A percentile compares a stretch with the other conserved stretches of the same genome.
Evolutionary conservation across 2,888 invertebrate genomes (phyloP).

Genomic region (Folsomia manolachei): DNA sequence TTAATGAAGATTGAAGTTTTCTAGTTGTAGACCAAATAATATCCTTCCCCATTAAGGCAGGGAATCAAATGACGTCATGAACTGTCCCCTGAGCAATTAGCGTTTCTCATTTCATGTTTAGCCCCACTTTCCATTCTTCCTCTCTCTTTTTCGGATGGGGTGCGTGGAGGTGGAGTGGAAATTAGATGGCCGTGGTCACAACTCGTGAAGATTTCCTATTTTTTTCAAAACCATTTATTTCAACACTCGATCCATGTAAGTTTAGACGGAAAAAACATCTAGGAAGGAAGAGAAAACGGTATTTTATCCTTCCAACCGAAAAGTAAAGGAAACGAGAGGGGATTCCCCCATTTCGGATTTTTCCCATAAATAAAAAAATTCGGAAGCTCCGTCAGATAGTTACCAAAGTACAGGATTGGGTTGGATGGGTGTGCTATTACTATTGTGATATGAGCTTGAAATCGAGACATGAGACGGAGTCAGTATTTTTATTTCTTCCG

Average conservation of each 20-base stretch:
- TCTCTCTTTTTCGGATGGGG: background rate
- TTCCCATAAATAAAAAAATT: constrained; percentile 22
- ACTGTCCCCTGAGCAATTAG: constrained; percentile 27
- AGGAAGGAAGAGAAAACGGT: background rate
- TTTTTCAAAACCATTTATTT: constrained; percentile 1
- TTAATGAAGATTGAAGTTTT: no score
- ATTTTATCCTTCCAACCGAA: background rate
- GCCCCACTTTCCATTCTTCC: constrained; percentile 11
- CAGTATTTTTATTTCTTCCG: background rate
- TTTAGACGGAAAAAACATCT: background rate
- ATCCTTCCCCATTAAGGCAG: background rate
- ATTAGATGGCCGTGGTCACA: background rate
- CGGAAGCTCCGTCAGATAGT: background rate
- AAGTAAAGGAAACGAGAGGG: constrained; percentile 7
- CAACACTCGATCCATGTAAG: background rate
- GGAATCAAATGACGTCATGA: constrained; percentile 17
- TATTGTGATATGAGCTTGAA: background rate
- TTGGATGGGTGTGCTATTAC: no score
- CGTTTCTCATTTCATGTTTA: constrained; percentile 28
- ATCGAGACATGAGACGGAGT: background rate
- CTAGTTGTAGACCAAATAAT: no score
- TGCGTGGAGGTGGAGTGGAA: background rate
- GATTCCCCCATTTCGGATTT: constrained; percentile 11
- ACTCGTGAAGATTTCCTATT: background rate
- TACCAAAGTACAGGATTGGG: background rate